phyloP scores from a whole-genome alignment of 2,797 vertebrate genomes.

The Hydrophis major region DNA sequence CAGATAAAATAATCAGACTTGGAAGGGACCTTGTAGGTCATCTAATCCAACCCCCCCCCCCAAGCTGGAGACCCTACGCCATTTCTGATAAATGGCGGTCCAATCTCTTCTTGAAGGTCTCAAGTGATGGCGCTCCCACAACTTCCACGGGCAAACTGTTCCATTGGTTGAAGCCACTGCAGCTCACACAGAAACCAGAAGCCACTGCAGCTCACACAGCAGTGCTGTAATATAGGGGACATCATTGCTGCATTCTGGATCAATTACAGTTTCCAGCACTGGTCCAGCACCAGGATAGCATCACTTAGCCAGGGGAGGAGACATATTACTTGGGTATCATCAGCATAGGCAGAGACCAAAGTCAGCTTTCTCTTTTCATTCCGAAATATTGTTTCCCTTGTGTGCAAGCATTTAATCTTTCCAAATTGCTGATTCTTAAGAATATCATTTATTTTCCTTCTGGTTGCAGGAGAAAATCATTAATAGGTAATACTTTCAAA shows the following conservation, averaged over 20 bases:
- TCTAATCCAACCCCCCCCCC: too few species aligned
- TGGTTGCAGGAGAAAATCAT: background rate
- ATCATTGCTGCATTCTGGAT: background rate
- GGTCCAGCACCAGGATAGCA: background rate
- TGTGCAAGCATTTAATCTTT: background rate
- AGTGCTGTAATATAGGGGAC: background rate
- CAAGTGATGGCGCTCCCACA: too few species aligned
- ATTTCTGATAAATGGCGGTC: too few species aligned
- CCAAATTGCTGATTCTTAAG: background rate
- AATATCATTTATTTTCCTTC: background rate
- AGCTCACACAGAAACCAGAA: background rate
- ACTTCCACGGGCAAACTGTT: too few species aligned
- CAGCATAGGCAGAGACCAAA: background rate
- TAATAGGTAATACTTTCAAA: conserved; percentile 9
- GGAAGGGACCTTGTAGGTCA: too few species aligned
- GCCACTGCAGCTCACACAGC: background rate
- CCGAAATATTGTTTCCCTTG: background rate
- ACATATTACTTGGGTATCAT: background rate
- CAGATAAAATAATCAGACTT: too few species aligned
- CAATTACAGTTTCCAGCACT: background rate
- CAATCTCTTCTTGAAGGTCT: too few species aligned
- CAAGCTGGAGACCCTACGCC: too few species aligned
- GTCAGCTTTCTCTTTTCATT: background rate
- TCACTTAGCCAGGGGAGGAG: background rate
- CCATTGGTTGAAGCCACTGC: background rate